Evolutionary conservation across 2,113 vertebrate genomes (phyloP), one percentile per base, ranked within the genome.

Genomic region (human): DNA sequence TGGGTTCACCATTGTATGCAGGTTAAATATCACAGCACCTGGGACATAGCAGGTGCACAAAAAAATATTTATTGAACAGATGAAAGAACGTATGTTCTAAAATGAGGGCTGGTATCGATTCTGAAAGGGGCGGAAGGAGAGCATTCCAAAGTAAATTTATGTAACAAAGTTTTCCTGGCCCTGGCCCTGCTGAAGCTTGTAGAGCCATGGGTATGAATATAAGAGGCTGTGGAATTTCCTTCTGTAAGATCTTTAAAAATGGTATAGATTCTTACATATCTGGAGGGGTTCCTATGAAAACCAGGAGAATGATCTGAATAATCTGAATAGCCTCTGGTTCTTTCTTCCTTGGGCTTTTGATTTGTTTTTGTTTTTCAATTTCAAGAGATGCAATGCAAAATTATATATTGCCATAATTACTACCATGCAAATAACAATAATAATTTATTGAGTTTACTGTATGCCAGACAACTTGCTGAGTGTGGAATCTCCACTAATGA

Each of bases 251-350:
- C 25, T 96, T 94, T 70, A 59, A 73, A 93, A 48, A 66, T 38
- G 83, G 78, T 23, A 40, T 38, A 50, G 78, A 45, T 82, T 75
- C 25, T 75, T 72, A 85, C 48, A 40, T 72, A 10, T 91, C 52
- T 95, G 50, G 38, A 94, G 85, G 66, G 14, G 22, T 84, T 94
- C 48, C 48, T 95, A 5, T 90, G 87, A 88, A 79, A 92, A 90
- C 35, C 20, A 81, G 66, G 25, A 79, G 12, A 93, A 59, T 66
- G 22, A 66, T 70, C 38, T 76, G 40, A 92, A 55, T 88, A 27
- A 88, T 73, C 78, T 73, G 27, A 61, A 35, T 18, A 95, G 72
- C 40, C 16, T 88, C 17, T 73, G 59, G 30, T 25, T 16, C n/a
- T 17, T 75, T 73, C 52, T 38, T 87, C 80, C 35, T 22, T 73